These are phyloP conservation scores for Pygmarrhopalites habei DNA, from an alignment of 1,140 invertebrate species.

Conservation along the genomic window DNA sequence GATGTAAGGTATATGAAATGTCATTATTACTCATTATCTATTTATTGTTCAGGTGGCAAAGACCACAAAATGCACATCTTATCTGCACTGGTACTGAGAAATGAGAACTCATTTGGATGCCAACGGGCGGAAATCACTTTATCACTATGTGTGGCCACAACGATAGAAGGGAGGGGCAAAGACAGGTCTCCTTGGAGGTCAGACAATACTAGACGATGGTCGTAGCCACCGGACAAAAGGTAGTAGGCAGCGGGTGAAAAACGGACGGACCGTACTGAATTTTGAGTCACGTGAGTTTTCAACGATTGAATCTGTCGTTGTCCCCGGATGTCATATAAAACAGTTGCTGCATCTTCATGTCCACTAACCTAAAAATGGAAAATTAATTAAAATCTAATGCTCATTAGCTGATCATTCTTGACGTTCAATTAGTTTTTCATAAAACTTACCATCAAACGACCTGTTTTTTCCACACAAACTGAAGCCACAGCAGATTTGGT, in stretches of 20 bases:
- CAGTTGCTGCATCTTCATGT: slow-evolving; percentile 86
- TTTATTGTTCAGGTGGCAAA: slow-evolving; percentile 54
- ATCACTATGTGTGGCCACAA: slow-evolving; percentile 91
- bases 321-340: slow-evolving; percentile 90
- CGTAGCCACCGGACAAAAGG: slow-evolving; percentile 94
- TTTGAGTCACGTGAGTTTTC: slow-evolving; percentile 88
- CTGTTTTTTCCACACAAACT: slow-evolving; percentile 91
- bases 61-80: slow-evolving; percentile 94
- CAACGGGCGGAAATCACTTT: slow-evolving; percentile 97
- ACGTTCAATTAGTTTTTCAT: too few relatives aligned
- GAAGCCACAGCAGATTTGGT: slow-evolving; percentile 75
- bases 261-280: slow-evolving; percentile 86
- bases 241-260: slow-evolving; percentile 98
- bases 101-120: slow-evolving; percentile 96
- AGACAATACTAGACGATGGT: slow-evolving; percentile 86
- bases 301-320: slow-evolving; percentile 87
- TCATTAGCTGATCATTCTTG: background rate
- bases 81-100: slow-evolving; percentile 93
- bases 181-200: slow-evolving; percentile 74
- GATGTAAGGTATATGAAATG: too few relatives aligned
- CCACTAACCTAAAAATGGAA: slow-evolving; percentile 52
- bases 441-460: slow-evolving; percentile 77
- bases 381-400: background rate
- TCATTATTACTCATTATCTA: too few relatives aligned
- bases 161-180: slow-evolving; percentile 82